These are phyloP conservation scores for Calameuta idolon DNA, from an alignment of 2,888 invertebrate species.

Conservation along the genomic window DNA sequence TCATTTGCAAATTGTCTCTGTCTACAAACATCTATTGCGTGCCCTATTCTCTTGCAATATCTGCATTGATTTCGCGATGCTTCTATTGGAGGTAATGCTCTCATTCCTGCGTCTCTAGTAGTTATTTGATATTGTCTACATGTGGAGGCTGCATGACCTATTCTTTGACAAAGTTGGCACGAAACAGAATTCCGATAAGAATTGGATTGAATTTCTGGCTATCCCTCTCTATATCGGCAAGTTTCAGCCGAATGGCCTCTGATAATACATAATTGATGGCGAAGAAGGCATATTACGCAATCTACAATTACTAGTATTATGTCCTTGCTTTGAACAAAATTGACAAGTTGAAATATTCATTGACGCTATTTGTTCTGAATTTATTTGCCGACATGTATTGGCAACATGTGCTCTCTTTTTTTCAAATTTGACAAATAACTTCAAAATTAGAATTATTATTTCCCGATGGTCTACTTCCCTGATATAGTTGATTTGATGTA, in stretches of 20 bases:
- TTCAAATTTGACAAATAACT: neutral
- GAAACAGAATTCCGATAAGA: neutral
- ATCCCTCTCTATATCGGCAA: neutral
- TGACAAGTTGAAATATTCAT: too few relatives aligned
- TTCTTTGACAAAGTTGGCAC: conserved; percentile 5
- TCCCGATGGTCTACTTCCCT: neutral
- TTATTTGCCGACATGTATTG: neutral
- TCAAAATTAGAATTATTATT: neutral
- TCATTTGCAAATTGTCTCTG: neutral
- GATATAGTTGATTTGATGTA: neutral
- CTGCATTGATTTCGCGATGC: neutral
- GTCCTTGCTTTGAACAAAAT: too few relatives aligned
- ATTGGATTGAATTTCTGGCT: neutral
- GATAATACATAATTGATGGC: neutral
- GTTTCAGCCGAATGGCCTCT: neutral
- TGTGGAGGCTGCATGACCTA: conserved; percentile 8
- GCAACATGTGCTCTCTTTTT: neutral
- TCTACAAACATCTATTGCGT: conserved; percentile 10
- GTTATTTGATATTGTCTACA: neutral
- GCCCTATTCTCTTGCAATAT: conserved; percentile 10
- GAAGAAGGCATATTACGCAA: too few relatives aligned
- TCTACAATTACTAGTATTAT: too few relatives aligned
- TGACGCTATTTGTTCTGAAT: neutral
- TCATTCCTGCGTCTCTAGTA: neutral
- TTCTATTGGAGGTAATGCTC: neutral